Conservation (phyloP, 2,797 vertebrate species). For the Chelon labrosus region DNA sequence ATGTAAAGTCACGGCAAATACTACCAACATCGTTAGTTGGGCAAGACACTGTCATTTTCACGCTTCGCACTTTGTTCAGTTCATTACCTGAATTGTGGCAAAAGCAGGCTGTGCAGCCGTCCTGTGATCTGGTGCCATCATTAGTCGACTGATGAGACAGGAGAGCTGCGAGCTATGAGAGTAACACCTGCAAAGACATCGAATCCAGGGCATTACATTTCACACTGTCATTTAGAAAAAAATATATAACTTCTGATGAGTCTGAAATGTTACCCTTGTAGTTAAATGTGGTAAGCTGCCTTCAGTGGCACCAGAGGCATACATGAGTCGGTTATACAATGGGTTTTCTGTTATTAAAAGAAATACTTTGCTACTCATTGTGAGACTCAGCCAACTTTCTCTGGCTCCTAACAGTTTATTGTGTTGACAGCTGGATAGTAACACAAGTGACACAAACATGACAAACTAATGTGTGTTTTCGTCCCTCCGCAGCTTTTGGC, state of each 20-base stretch:
- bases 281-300: slow-evolving; percentile 40
- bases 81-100: slow-evolving; percentile 13
- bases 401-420: slow-evolving; percentile 18
- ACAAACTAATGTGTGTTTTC: slow-evolving; percentile 70
- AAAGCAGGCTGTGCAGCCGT: slow-evolving; percentile 10
- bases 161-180: slow-evolving; percentile 5
- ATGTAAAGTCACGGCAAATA: not conserved
- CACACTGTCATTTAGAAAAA: not conserved
- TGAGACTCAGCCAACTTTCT: slow-evolving; percentile 46
- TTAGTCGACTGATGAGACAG: slow-evolving; percentile 19
- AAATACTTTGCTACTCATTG: not conserved
- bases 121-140: slow-evolving; percentile 21
- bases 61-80: not conserved
- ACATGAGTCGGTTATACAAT: slow-evolving; percentile 16
- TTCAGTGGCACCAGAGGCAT: slow-evolving; percentile 36
- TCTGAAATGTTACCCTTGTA: slow-evolving; percentile 25
- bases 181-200: slow-evolving; percentile 5
- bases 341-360: slow-evolving; percentile 14
- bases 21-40: not conserved
- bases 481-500: slow-evolving; percentile 89
- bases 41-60: not conserved
- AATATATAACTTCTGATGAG: slow-evolving; percentile 15
- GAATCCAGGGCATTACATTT: not conserved
- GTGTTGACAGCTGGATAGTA: slow-evolving; percentile 45
- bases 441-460: slow-evolving; percentile 48